Percentiles rank a stretch among this genome's conserved stretches.
Evolutionary conservation across 2,113 vertebrate species (phyloP).

Genomic region (Solea solea): DNA sequence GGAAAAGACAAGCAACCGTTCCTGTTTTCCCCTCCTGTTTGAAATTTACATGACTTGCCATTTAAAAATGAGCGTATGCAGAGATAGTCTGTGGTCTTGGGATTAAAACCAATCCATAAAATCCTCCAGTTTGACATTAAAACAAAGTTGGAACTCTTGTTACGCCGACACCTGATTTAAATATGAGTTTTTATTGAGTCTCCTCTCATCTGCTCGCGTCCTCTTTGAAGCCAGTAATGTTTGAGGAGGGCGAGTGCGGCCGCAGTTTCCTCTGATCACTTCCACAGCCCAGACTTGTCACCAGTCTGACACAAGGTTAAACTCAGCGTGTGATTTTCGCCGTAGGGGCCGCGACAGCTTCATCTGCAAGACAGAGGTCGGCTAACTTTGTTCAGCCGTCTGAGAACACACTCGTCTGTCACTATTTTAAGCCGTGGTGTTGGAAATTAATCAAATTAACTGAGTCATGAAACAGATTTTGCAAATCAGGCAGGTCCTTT

Average conservation of each 20-base stretch:
- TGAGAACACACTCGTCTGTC: slow-evolving; percentile 17
- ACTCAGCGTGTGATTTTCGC: background rate
- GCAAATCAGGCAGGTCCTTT: slow-evolving; percentile 22
- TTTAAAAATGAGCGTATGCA: slow-evolving; percentile 10
- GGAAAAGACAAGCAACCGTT: background rate
- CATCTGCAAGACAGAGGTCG: background rate
- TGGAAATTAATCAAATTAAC: slow-evolving; percentile 58
- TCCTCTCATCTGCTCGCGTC: slow-evolving; percentile 32
- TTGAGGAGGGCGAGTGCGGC: slow-evolving; percentile 32
- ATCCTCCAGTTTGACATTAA: slow-evolving; percentile 47
- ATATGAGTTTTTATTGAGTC: slow-evolving; percentile 25
- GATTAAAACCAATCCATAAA: slow-evolving; percentile 24
- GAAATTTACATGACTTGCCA: slow-evolving; percentile 16
- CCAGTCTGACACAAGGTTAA: slow-evolving; percentile 45
- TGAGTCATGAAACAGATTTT: slow-evolving; percentile 45
- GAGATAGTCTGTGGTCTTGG: background rate
- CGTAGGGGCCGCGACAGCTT: slow-evolving; percentile 13
- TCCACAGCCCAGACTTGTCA: slow-evolving; percentile 33
- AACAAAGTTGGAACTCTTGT: slow-evolving; percentile 58
- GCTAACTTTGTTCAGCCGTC: slow-evolving; percentile 7
- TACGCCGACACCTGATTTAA: slow-evolving; percentile 35
- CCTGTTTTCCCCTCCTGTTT: no score
- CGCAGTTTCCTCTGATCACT: slow-evolving; percentile 43
- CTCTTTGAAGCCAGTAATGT: slow-evolving; percentile 51
- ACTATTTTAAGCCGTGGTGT: slow-evolving; percentile 42